Percentiles rank a stretch among this genome's conserved stretches.
Evolutionary conservation across 2,797 vertebrate genomes (phyloP).

Genomic region (Netta rufina): DNA sequence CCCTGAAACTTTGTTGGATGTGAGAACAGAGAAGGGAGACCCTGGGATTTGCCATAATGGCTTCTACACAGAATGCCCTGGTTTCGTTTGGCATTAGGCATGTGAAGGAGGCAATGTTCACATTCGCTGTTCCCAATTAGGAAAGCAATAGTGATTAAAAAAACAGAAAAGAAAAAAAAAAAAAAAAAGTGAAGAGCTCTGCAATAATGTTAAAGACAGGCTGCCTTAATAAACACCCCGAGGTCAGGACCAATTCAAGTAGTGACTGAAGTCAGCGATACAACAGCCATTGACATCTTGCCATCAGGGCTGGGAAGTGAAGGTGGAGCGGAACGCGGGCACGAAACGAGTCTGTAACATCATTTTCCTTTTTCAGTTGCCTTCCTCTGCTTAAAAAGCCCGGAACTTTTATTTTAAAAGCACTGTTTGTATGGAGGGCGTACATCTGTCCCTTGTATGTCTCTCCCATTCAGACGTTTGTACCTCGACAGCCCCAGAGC

Average conservation of each 20-base stretch:
- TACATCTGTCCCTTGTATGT: fast-evolving
- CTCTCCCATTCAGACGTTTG: not conserved
- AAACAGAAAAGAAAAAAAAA: not conserved
- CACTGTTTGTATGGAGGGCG: not conserved
- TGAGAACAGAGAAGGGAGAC: not conserved
- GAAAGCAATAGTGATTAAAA: not conserved
- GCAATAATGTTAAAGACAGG: not conserved
- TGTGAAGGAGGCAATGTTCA: not conserved
- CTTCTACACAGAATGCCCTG: not conserved
- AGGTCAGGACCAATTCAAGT: not conserved
- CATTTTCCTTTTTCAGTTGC: not conserved
- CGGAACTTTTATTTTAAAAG: not conserved
- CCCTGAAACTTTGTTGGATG: not conserved
- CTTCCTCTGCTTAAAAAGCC: not conserved
- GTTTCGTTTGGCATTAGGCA: not conserved
- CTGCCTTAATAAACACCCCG: not conserved
- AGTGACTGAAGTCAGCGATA: not conserved
- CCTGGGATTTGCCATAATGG: not conserved
- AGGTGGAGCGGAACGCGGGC: not conserved
- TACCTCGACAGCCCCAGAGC: not conserved
- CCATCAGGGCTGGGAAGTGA: not conserved
- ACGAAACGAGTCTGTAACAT: not conserved
- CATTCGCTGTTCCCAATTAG: not conserved
- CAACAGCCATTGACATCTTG: not conserved
- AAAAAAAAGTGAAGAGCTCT: not conserved